Percentiles rank a stretch among this genome's conserved stretches.
These are phyloP conservation scores for Alaudala cheleensis DNA, from an alignment of 2,113 vertebrate species.

Conservation along the genomic window DNA sequence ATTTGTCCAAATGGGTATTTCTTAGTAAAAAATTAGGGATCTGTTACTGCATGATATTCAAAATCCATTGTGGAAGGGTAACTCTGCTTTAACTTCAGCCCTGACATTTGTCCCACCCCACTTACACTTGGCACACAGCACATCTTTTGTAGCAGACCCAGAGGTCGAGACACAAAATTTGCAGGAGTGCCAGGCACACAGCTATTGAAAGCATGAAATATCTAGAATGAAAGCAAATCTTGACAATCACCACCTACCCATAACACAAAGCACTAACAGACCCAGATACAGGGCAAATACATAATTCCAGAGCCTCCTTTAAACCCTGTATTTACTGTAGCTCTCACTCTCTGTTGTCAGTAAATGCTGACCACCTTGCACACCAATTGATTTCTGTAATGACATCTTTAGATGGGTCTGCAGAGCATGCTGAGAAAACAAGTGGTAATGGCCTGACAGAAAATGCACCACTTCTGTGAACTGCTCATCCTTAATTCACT, in stretches of 20 bases:
- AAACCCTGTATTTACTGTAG: not conserved
- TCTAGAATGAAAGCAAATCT: not conserved
- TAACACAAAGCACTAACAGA: not conserved
- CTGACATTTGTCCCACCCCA: not conserved
- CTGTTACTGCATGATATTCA: not conserved
- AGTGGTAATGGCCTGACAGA: not conserved
- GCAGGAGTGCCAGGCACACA: not conserved
- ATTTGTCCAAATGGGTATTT: not conserved
- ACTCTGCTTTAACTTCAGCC: not conserved
- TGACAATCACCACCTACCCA: not conserved
- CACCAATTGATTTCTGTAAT: not conserved
- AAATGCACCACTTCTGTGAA: not conserved
- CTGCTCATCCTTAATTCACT: slow-evolving; percentile 19
- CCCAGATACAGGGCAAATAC: not conserved
- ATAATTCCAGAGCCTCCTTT: not conserved
- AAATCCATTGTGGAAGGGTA: not conserved
- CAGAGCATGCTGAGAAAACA: slow-evolving; percentile 8
- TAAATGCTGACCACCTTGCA: not conserved
- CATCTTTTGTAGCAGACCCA: not conserved
- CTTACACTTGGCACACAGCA: not conserved
- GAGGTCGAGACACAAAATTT: not conserved
- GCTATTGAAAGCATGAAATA: not conserved
- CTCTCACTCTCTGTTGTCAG: not conserved
- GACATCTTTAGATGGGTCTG: not conserved
- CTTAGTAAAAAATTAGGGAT: not conserved